Evolutionary conservation across 2,113 vertebrate species (phyloP).

Genomic region (Ciconia boyciana): DNA sequence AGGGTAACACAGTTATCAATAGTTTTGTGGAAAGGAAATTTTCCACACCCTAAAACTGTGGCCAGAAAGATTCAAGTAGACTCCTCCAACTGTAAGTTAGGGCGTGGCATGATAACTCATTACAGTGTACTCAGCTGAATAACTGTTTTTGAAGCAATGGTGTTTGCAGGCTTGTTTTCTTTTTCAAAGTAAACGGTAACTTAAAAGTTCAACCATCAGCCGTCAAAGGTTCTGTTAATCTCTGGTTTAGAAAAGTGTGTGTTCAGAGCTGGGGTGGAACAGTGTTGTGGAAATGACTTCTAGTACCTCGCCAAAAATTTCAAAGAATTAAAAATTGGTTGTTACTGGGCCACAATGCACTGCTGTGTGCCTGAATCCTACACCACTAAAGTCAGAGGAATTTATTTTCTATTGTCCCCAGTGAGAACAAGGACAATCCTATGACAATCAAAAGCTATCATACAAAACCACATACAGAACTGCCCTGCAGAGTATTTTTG

Average conservation of each 20-base stretch:
- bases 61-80: neutral
- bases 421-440: neutral
- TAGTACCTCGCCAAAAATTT: neutral
- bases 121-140: neutral
- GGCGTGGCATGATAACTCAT: neutral
- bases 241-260: neutral
- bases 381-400: neutral
- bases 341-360: neutral
- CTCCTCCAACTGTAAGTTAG: neutral
- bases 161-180: neutral
- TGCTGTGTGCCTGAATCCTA: neutral
- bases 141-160: neutral
- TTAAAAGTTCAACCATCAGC: neutral
- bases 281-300: neutral
- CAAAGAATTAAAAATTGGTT: neutral
- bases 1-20: neutral
- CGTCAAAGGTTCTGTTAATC: neutral
- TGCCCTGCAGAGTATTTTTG: neutral
- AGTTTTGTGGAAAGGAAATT: neutral
- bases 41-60: neutral
- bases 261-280: neutral
- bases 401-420: neutral
- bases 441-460: neutral
- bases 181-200: neutral
- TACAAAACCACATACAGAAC: neutral